Evolutionary conservation across 2,113 vertebrate species (phyloP).

Genomic region (Rhinoptilus africanus): DNA sequence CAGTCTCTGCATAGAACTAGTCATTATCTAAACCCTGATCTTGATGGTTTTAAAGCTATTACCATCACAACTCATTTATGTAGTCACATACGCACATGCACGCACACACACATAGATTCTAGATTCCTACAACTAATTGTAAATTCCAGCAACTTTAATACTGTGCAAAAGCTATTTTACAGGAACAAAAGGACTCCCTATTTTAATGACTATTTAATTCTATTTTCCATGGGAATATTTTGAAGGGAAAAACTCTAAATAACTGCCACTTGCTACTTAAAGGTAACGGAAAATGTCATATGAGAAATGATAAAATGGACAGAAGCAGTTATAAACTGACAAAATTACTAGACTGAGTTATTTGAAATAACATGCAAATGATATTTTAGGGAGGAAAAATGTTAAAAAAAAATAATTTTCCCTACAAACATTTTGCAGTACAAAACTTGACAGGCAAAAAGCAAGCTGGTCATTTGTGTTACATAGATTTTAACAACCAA

Average conservation of each 20-base stretch:
- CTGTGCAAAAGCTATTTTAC: neutral
- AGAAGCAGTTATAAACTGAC: neutral
- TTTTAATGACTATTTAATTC: conserved; percentile 15
- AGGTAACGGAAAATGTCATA: conserved; percentile 41
- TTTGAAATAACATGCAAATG: neutral
- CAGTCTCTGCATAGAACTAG: neutral
- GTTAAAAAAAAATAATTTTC: neutral
- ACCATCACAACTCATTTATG: neutral
- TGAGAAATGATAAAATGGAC: conserved; percentile 22
- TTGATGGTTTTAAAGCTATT: neutral
- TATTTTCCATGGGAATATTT: conserved; percentile 40
- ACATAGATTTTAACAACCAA: neutral
- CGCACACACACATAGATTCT: neutral
- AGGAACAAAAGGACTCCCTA: neutral
- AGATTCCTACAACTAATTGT: neutral
- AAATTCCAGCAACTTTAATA: neutral
- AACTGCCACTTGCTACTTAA: conserved; percentile 27
- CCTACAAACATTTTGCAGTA: neutral
- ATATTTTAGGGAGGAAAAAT: neutral
- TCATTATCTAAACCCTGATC: neutral
- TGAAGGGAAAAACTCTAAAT: conserved; percentile 19
- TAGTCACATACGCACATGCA: fast-evolving
- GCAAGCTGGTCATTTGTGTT: neutral
- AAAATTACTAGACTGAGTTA: neutral
- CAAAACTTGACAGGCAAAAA: neutral